phyloP scores from a whole-genome alignment of 37 sponge, comb jelly and placozoan genomes.

The Halisarca cf. caerulea region DNA sequence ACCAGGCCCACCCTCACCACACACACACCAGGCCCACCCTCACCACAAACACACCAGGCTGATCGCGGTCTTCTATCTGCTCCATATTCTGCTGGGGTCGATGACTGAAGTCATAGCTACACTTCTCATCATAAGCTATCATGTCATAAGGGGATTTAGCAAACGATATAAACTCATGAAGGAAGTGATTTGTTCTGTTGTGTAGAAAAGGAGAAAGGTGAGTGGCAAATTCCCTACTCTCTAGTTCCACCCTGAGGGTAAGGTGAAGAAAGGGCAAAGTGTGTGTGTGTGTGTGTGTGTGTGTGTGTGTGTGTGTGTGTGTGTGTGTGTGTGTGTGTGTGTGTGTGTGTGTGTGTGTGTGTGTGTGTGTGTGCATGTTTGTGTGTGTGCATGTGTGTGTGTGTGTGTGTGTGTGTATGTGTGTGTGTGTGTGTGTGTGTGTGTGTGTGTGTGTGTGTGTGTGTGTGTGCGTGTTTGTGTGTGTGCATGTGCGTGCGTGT shows the following conservation, averaged over 20 bases:
- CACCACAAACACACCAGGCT: no score
- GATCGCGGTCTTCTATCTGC: no score
- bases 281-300: background rate
- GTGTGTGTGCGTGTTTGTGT: background rate
- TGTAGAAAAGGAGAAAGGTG: conserved; percentile 75
- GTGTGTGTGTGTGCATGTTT: conserved; percentile 31
- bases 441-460: background rate
- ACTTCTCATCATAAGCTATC: conserved; percentile 69
- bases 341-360: conserved; percentile 40
- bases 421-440: conserved; percentile 1
- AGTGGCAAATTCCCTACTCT: conserved; percentile 46
- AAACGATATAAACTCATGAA: conserved; percentile 75
- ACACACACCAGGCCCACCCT: no score
- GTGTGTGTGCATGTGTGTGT: conserved; percentile 36
- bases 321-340: conserved; percentile 42
- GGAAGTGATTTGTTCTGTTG: conserved; percentile 67
- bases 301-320: conserved; percentile 23
- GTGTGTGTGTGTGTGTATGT: background rate
- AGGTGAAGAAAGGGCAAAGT: background rate
- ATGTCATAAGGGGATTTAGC: conserved; percentile 80
- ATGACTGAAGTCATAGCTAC: conserved; percentile 39
- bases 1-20: no score
- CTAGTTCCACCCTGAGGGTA: conserved; percentile 58
- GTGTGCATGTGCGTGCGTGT: background rate
- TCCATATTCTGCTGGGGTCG: no score